A percentile compares a stretch with the other conserved stretches of the same genome.
Evolutionary conservation across 2,113 vertebrate species (phyloP).

Genomic region (Syngnathus typhle): DNA sequence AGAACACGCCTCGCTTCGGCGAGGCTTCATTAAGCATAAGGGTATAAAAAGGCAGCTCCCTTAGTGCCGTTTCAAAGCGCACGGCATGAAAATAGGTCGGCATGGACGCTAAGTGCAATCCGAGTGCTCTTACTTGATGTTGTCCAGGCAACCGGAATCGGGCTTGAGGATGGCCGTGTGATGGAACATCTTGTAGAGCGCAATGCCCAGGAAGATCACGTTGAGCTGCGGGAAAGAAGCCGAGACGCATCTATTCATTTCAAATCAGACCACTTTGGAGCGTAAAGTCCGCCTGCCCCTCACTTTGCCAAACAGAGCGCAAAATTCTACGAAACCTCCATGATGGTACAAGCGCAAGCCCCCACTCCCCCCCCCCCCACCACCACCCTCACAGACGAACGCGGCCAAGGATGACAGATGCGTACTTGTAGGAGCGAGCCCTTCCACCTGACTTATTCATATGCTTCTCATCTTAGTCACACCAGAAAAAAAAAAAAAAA

Average conservation of each 20-base stretch:
- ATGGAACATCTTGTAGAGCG: slow-evolving; percentile 99
- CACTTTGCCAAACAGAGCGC: slow-evolving; percentile 66
- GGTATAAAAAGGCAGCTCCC: not conserved
- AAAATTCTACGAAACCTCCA: slow-evolving; percentile 48
- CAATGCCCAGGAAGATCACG: slow-evolving; percentile 96
- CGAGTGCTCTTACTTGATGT: slow-evolving; percentile 89
- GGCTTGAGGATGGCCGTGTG: slow-evolving; percentile 98
- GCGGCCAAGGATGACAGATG: slow-evolving; percentile 36
- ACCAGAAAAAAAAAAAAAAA: slow-evolving; percentile 11
- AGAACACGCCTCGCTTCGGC: not conserved
- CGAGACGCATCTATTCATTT: slow-evolving; percentile 45
- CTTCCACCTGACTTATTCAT: slow-evolving; percentile 48
- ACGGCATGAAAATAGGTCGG: slow-evolving; percentile 13
- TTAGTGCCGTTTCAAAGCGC: not conserved
- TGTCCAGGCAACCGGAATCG: slow-evolving; percentile 97
- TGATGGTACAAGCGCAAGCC: slow-evolving; percentile 1
- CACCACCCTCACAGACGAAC: not conserved
- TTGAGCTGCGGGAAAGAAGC: slow-evolving; percentile 76
- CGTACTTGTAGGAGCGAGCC: slow-evolving; percentile 29
- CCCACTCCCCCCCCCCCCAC: not conserved
- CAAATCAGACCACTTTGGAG: slow-evolving; percentile 52
- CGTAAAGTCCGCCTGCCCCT: slow-evolving; percentile 29
- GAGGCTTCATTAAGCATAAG: not conserved
- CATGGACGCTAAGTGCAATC: slow-evolving; percentile 16
- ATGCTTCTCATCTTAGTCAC: slow-evolving; percentile 51